These are phyloP conservation scores for Nyctibius grandis DNA, from an alignment of 2,797 vertebrate species.

Conservation along the genomic window DNA sequence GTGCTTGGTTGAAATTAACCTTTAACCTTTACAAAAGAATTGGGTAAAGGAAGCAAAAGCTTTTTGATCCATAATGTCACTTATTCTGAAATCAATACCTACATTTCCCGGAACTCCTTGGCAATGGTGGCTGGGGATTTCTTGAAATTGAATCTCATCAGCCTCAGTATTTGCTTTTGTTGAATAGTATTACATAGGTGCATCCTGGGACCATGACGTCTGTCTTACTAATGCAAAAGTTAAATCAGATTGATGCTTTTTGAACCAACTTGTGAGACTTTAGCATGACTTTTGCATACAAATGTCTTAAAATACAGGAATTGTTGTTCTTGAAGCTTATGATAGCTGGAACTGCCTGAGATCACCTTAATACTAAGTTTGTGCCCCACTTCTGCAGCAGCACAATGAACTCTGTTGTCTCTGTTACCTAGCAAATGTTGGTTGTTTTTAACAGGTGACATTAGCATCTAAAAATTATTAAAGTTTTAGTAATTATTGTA, in stretches of 20 bases:
- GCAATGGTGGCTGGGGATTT: conserved; percentile 10
- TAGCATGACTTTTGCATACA: background rate
- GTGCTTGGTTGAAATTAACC: background rate
- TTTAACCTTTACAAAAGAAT: background rate
- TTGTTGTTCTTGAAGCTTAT: background rate
- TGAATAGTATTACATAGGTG: background rate
- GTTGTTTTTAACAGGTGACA: background rate
- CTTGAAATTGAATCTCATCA: conserved; percentile 53
- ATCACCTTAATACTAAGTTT: background rate
- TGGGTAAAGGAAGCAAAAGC: conserved; percentile 4
- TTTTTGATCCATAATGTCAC: conserved; percentile 20
- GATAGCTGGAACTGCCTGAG: background rate
- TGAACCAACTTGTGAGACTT: background rate
- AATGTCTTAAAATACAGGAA: background rate
- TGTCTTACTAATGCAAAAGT: background rate
- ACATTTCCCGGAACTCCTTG: conserved; percentile 36
- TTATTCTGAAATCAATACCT: conserved; percentile 59
- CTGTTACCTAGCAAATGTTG: background rate
- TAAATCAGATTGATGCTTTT: background rate
- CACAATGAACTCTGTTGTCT: background rate
- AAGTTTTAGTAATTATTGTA: background rate
- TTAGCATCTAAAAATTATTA: background rate
- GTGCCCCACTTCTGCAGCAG: background rate
- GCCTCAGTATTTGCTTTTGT: background rate
- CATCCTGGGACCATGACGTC: background rate